These are phyloP conservation scores for Calidris pugnax DNA, from an alignment of 2,113 vertebrate genomes.

Conservation along the genomic window DNA sequence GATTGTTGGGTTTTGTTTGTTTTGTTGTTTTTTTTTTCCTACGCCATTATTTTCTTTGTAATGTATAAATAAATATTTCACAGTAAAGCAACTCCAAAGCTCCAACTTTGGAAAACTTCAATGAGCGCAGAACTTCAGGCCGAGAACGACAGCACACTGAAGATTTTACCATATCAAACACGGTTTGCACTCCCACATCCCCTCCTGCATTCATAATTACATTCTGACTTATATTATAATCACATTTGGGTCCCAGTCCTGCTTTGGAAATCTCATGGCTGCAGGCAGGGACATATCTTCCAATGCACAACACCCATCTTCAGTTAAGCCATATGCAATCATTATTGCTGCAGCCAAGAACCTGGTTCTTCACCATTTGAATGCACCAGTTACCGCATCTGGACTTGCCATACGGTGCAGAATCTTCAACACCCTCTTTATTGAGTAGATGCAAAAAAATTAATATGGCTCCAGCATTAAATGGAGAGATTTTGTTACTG, in stretches of 20 bases:
- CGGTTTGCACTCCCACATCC: conserved; percentile 2
- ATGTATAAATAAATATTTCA: conserved; percentile 39
- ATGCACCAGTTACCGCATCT: background rate
- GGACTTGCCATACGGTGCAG: background rate
- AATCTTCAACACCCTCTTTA: background rate
- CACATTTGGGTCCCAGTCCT: background rate
- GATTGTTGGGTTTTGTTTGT: too few species aligned
- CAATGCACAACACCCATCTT: background rate
- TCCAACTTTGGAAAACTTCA: conserved; percentile 23
- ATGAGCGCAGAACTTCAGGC: background rate
- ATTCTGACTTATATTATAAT: background rate
- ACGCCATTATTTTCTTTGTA: conserved; percentile 11
- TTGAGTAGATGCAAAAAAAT: background rate
- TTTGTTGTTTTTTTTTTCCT: background rate
- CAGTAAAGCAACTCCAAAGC: conserved; percentile 2
- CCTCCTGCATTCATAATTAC: background rate
- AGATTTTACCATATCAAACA: conserved; percentile 47
- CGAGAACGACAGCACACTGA: rapidly evolving
- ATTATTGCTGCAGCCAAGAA: background rate
- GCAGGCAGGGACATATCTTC: background rate
- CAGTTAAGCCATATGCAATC: background rate
- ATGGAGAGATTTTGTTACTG: background rate
- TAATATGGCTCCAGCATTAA: background rate
- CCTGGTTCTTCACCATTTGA: background rate
- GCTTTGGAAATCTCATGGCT: background rate